Base-by-base conservation (phyloP, 1,140 invertebrate species). In the Holcopasites calliopsidis region DNA sequence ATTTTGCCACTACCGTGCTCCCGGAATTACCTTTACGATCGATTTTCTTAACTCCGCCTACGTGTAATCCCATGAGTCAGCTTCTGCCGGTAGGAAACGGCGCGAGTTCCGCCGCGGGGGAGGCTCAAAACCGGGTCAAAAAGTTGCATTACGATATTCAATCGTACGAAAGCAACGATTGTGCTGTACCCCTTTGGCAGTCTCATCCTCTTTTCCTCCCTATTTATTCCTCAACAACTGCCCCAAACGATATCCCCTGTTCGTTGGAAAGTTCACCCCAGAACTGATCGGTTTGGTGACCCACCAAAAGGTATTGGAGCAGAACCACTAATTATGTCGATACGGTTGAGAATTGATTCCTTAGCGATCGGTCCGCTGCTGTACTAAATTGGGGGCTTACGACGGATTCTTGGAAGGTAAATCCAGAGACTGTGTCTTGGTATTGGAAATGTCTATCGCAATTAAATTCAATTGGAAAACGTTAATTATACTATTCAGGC, bases 71-170 rank as follows among this genome's bases (percentile, higher is more conserved):
- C n/a, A n/a, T n/a, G n/a, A n/a, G n/a, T n/a, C n/a, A n/a, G n/a
- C n/a, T 33, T 10, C 42, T 21, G 42, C 18, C 3, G n/a, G 28
- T 47, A 64, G 42, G 47, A 21, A 13, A n/a, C 10, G 38, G n/a
- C 47, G n/a, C n/a, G n/a, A n/a, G n/a, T 49, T 49, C 61, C 11
- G 28, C 4, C 61, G 8, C 13, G 26, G 35, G 11, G 8, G 28
- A 33, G 21, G 2, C n/a, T 33, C 33, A 47, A 49, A 64, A 49
- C 42, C 61, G 28, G 61, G 66, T 60, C 66, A 64, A 64, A 64
- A 52, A 38, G 50, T 69, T 42, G 52, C 8, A 69, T 28, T 35
- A 16, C 35, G 31, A 55, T 50, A 31, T 40, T 57, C 13, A 55
- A 38, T 66, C 3, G 52, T 21, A 44, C 6, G 21, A 55, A 31